Conservation (phyloP, 2,113 vertebrate genomes). For the Hoplias malabaricus region DNA sequence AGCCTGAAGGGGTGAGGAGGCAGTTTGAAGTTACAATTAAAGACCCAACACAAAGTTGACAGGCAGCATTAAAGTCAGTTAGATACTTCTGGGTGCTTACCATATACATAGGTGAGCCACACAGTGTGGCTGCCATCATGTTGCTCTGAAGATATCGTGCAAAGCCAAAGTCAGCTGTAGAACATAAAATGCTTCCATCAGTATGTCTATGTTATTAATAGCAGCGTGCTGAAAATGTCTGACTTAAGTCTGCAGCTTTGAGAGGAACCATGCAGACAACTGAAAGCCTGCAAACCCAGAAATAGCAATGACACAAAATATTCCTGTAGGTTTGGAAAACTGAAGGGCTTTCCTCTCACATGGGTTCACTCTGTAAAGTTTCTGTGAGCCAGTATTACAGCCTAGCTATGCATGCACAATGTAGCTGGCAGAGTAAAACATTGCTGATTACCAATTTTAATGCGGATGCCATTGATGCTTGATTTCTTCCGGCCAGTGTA, state of each 20-base stretch:
- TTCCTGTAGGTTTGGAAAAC: background rate
- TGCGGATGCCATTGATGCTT: constrained; percentile 84
- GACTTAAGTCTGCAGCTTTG: constrained; percentile 13
- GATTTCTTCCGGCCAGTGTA: constrained; percentile 84
- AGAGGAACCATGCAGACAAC: constrained; percentile 13
- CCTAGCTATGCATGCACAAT: background rate
- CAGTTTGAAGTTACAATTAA: constrained; percentile 1
- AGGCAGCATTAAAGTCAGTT: background rate
- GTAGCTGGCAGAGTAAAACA: background rate
- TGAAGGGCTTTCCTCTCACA: background rate
- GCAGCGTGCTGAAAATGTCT: constrained; percentile 29
- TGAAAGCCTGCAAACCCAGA: background rate
- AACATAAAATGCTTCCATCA: constrained; percentile 45
- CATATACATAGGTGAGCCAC: constrained; percentile 98
- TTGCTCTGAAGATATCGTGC: constrained; percentile 97
- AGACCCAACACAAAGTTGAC: background rate
- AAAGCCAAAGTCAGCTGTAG: constrained; percentile 95
- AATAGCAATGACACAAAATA: constrained; percentile 12
- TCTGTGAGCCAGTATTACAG: background rate
- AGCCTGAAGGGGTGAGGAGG: constrained; percentile 74
- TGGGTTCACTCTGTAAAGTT: background rate
- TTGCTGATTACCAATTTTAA: constrained; percentile 87
- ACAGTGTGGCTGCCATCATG: constrained; percentile 98
- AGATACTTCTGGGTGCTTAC: constrained; percentile 72
- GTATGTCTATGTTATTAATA: constrained; percentile 43